phyloP scores from a whole-genome alignment of 1,140 invertebrate species.

The Ctenoplectra terminalis region DNA sequence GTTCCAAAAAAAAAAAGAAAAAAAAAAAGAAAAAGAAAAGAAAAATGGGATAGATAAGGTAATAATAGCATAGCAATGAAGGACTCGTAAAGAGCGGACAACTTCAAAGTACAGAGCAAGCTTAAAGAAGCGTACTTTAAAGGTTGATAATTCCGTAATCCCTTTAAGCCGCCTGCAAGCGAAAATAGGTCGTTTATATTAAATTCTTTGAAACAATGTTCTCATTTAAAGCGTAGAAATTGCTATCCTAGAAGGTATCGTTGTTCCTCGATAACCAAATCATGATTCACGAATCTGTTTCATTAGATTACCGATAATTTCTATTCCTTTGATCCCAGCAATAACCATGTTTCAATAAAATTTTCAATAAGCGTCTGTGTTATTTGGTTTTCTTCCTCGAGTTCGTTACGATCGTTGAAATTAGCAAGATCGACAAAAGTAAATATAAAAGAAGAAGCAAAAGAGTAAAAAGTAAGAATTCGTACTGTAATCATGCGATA shows the following conservation, averaged over 20 bases:
- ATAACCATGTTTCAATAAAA: not conserved
- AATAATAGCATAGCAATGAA: not conserved
- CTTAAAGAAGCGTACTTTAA: constrained; percentile 14
- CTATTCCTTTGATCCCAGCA: not conserved
- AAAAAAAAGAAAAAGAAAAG: not conserved
- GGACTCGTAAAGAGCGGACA: not conserved
- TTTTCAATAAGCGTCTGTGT: not conserved
- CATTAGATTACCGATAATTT: not conserved
- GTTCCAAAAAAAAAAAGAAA: not conserved
- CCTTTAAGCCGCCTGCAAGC: constrained; percentile 3
- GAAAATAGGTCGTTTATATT: not conserved
- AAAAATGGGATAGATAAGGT: not conserved
- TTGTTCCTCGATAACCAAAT: constrained; percentile 1
- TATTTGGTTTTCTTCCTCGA: not conserved
- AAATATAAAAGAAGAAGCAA: not conserved
- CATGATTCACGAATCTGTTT: not conserved
- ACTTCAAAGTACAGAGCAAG: not conserved
- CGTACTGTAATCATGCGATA: not conserved
- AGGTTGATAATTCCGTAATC: constrained; percentile 14
- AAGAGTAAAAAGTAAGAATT: not conserved
- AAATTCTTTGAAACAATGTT: constrained; percentile 9
- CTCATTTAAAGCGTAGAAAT: constrained; percentile 1
- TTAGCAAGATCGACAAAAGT: not conserved
- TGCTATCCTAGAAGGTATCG: constrained; percentile 22
- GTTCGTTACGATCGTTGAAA: not conserved